phyloP scores from a whole-genome alignment of 2,888 invertebrate genomes.

The Tiliacea aurago region DNA sequence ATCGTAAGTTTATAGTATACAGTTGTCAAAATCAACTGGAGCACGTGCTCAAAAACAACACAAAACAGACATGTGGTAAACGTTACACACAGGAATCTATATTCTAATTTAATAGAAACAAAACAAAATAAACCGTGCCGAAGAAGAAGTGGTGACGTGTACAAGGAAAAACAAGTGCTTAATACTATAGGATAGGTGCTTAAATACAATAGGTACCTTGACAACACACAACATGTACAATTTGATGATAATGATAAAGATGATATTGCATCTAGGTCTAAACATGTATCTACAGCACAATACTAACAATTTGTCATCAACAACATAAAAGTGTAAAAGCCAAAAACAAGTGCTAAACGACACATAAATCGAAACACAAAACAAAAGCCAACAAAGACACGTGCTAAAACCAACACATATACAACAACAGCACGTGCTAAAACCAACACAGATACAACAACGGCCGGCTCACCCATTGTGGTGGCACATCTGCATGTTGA shows the following conservation, averaged over 20 bases:
- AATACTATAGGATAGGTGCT: too few relatives aligned
- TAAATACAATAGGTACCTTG: neutral
- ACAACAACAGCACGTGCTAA: slow-evolving; percentile 23
- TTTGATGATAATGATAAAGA: neutral
- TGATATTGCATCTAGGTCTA: neutral
- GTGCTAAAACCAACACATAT: slow-evolving; percentile 14
- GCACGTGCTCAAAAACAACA: neutral
- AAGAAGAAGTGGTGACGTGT: neutral
- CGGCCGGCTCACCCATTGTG: slow-evolving; percentile 81
- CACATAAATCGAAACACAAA: slow-evolving; percentile 7
- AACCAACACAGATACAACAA: slow-evolving; percentile 34
- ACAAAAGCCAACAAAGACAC: slow-evolving; percentile 20
- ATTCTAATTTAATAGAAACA: neutral
- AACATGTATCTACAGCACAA: neutral
- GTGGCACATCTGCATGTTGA: slow-evolving; percentile 89
- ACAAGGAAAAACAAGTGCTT: slow-evolving; percentile 1
- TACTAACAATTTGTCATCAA: neutral
- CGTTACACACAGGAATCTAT: too few relatives aligned
- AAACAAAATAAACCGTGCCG: neutral
- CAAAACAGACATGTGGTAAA: neutral
- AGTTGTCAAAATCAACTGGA: neutral
- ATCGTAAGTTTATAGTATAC: neutral
- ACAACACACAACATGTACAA: neutral
- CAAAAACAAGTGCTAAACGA: slow-evolving; percentile 25
- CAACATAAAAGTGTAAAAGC: neutral